phyloP scores from a whole-genome alignment of 1,140 invertebrate species.

The Euwallacea fornicatus region DNA sequence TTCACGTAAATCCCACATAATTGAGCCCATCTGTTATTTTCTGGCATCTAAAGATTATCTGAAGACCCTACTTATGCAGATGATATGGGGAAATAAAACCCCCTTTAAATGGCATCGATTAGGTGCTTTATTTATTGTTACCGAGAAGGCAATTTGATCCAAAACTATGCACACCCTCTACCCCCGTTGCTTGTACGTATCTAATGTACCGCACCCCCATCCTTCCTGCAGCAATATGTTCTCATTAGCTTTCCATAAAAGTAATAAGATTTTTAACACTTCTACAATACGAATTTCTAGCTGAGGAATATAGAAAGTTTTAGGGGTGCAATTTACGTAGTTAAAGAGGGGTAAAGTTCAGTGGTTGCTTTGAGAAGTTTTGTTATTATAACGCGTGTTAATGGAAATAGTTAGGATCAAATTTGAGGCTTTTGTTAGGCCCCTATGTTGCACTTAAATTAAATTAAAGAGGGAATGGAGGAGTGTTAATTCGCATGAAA shows the following conservation, averaged over 20 bases:
- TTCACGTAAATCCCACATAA: conserved; percentile 10
- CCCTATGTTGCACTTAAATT: not conserved
- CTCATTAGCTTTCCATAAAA: conserved; percentile 24
- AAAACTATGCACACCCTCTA: too few species aligned
- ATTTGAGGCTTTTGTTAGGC: not conserved
- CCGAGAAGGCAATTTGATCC: not conserved
- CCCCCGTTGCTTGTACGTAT: not conserved
- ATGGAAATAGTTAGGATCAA: not conserved
- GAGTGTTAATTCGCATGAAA: too few species aligned
- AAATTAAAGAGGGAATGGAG: not conserved
- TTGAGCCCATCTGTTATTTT: conserved; percentile 23
- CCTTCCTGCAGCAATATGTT: conserved; percentile 12
- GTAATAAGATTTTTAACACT: conserved; percentile 25
- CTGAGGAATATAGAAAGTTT: conserved; percentile 7
- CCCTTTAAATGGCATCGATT: not conserved
- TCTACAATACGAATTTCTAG: not conserved
- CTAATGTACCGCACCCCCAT: not conserved
- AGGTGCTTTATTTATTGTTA: not conserved
- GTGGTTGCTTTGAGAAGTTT: not conserved
- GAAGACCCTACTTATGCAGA: conserved; percentile 13
- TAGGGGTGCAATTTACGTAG: not conserved
- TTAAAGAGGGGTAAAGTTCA: not conserved
- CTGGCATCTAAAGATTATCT: conserved; percentile 22
- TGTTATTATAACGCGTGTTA: not conserved
- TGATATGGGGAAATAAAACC: conserved; percentile 4